Conservation (phyloP, 2,113 vertebrate species). For the Gymnocephalus cernua region DNA sequence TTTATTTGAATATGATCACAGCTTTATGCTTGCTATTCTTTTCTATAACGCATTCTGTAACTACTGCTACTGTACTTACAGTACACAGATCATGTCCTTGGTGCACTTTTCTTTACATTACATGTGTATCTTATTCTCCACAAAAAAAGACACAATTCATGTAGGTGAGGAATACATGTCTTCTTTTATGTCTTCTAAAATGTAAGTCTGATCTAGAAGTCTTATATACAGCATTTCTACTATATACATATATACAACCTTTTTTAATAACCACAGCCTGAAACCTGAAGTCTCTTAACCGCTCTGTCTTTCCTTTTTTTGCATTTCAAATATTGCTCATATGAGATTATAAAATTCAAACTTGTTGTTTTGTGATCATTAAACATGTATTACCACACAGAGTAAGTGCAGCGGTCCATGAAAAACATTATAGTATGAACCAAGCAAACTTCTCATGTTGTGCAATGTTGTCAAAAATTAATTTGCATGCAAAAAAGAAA, state of each 20-base stretch:
- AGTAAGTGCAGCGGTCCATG: not conserved
- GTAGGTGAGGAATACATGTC: not conserved
- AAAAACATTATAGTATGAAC: not conserved
- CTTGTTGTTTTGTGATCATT: not conserved
- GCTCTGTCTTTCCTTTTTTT: not conserved
- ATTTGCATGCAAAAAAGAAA: not conserved
- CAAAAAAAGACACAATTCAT: not conserved
- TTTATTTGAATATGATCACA: not conserved
- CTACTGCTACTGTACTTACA: not conserved
- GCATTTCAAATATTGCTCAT: not conserved
- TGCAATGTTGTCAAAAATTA: not conserved
- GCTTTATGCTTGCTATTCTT: not conserved
- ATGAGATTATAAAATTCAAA: not conserved
- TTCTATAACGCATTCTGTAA: not conserved
- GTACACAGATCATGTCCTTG: not conserved
- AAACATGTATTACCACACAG: not conserved
- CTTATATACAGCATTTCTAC: too few relatives aligned
- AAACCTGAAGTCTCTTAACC: not conserved
- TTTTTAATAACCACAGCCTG: slow-evolving; percentile 3
- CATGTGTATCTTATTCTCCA: not conserved
- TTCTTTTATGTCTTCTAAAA: not conserved
- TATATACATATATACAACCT: not conserved
- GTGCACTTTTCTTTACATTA: not conserved
- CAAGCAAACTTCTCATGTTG: not conserved
- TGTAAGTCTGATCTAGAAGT: not conserved